phyloP scores from a whole-genome alignment of 1,140 invertebrate genomes.

The Heliconius melpomene region DNA sequence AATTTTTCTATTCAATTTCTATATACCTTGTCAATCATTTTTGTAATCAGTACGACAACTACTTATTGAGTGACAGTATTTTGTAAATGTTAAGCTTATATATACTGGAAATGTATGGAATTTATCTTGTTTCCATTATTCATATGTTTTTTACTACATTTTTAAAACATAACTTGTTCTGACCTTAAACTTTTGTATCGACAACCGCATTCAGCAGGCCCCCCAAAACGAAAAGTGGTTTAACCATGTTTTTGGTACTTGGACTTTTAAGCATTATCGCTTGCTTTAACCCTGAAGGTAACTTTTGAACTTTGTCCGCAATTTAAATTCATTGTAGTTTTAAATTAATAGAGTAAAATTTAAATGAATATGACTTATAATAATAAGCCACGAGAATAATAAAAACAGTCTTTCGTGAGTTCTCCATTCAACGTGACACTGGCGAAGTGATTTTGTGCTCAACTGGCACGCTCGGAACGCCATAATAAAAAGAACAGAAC shows the following conservation, averaged over 20 bases:
- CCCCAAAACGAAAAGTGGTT: conserved; percentile 39
- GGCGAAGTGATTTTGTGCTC: too few species aligned
- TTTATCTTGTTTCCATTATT: conserved; percentile 33
- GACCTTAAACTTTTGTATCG: conserved; percentile 47
- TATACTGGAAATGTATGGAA: conserved; percentile 38
- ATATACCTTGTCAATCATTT: conserved; percentile 39
- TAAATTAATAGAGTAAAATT: neutral
- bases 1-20: neutral
- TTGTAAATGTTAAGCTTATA: conserved; percentile 39
- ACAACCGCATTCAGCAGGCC: conserved; percentile 21
- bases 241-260: conserved; percentile 20
- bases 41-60: conserved; percentile 26
- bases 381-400: too few species aligned
- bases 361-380: too few species aligned
- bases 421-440: too few species aligned
- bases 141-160: conserved; percentile 4
- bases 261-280: conserved; percentile 1
- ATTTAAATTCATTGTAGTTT: conserved; percentile 12
- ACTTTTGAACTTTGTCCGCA: conserved; percentile 2
- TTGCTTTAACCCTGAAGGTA: conserved; percentile 3
- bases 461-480: too few species aligned
- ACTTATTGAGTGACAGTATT: conserved; percentile 34
- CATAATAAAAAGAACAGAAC: too few species aligned
- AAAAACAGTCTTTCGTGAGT: too few species aligned
- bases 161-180: conserved; percentile 43